These are phyloP conservation scores for Perodicticus potto DNA, from an alignment of 2,797 vertebrate genomes.

Conservation along the genomic window DNA sequence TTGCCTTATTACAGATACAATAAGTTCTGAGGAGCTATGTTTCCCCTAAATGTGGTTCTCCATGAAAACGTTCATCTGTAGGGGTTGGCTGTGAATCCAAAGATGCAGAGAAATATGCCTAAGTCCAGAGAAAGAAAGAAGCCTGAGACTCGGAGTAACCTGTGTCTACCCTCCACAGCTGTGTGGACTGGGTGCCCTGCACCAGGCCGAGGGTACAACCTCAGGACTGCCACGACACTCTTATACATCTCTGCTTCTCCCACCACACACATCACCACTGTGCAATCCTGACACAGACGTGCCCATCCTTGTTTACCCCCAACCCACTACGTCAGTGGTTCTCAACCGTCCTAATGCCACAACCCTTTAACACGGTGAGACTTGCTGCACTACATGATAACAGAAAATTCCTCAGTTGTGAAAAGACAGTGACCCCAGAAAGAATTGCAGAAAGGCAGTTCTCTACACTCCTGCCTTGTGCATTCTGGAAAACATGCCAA, in stretches of 20 bases:
- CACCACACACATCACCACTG: not conserved
- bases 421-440: not conserved
- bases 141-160: not conserved
- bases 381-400: too few relatives aligned
- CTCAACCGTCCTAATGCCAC: too few relatives aligned
- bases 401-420: not conserved
- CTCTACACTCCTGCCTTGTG: not conserved
- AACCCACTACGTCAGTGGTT: not conserved
- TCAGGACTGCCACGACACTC: not conserved
- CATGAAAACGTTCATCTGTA: conserved; percentile 39
- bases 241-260: not conserved
- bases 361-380: too few relatives aligned
- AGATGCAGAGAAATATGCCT: conserved; percentile 25
- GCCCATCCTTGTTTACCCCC: not conserved
- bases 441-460: not conserved
- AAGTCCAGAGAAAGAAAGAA: conserved; percentile 24
- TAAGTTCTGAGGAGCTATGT: not conserved
- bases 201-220: not conserved
- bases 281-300: not conserved
- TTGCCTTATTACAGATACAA: conserved; percentile 40
- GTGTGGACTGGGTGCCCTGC: not conserved
- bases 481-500: not conserved
- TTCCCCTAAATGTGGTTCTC: conserved; percentile 52
- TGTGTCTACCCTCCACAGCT: not conserved
- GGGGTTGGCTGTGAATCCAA: not conserved